Conservation (phyloP, 2,888 invertebrate genomes). For the Saturnia pavonia region DNA sequence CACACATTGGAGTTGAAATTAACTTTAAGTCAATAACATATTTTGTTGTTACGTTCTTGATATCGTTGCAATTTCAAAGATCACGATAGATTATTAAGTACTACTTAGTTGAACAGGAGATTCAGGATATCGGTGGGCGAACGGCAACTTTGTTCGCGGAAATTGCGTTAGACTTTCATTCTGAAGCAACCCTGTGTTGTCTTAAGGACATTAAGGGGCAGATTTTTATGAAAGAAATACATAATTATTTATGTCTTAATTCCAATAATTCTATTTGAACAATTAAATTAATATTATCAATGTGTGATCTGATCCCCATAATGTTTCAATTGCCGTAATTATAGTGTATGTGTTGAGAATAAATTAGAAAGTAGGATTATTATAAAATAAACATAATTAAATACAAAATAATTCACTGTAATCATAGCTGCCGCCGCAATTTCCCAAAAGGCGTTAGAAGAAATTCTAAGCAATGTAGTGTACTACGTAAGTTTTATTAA, state of each 20-base stretch:
- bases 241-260: too few species aligned
- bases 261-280: too few species aligned
- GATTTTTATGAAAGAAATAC: not conserved
- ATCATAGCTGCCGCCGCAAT: not conserved
- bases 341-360: too few species aligned
- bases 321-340: too few species aligned
- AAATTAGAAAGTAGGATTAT: too few species aligned
- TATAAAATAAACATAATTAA: not conserved
- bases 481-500: constrained; percentile 16
- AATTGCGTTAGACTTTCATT: constrained; percentile 6
- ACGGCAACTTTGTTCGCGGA: not conserved
- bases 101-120: not conserved
- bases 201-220: not conserved
- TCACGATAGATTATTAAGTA: not conserved
- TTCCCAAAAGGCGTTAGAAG: not conserved
- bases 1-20: too few species aligned
- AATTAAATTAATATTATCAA: not conserved
- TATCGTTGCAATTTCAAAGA: not conserved
- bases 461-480: not conserved
- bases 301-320: too few species aligned
- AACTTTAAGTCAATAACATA: too few species aligned
- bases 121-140: not conserved
- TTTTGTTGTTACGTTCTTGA: not conserved
- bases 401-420: not conserved
- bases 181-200: not conserved